Base-by-base conservation (phyloP, 2,888 invertebrate genomes). In the Chironomus riparius region DNA sequence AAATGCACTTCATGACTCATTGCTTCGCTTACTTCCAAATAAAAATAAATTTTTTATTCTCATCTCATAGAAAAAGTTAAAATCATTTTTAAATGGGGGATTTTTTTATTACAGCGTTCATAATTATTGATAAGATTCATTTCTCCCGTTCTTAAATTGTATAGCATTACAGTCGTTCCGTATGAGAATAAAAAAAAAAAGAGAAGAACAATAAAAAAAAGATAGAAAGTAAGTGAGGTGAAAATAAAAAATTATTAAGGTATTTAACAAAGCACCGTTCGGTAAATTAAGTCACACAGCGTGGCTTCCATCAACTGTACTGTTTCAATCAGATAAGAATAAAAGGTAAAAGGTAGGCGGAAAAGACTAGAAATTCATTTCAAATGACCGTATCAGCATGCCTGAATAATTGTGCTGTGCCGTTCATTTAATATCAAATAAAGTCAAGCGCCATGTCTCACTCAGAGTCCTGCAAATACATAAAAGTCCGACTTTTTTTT, bases 211-310 rank as follows among this genome's bases (percentile, higher is more conserved):
- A 15, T 50, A 38, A 68, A 68, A 28, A 10, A 12, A 68, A 21
- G 68, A 65, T 13, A 24, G 65, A 65, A 24, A 70, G 70, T 47
- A 21, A 70, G 70, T 47, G 70, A 70, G 70, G 70, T 56, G 56
- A 56, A 56, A 56, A 56, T 56, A 56, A 56, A 56, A 56, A 56
- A 56, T 56, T n/a, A 56, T 56, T 56, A 56, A 56, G 56, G 56
- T 18, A 56, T 56, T 56, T 18, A 56, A 56, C 56, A 38, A 38
- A 38, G 56, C 56, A 18, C n/a, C 38, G 56, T 15, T 56, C n/a
- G 15, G 6, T 18, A 56, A 56, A 56, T 56, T 56, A 56, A 56
- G 56, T 56, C 18, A 18, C 56, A 56, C 18, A 56, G 15, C n/a
- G 15, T 56, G 56, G 38, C 38, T 38, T 38, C 38, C 38, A 38